Conservation (phyloP, 2,113 vertebrate genomes). For the Oreochromis niloticus region DNA sequence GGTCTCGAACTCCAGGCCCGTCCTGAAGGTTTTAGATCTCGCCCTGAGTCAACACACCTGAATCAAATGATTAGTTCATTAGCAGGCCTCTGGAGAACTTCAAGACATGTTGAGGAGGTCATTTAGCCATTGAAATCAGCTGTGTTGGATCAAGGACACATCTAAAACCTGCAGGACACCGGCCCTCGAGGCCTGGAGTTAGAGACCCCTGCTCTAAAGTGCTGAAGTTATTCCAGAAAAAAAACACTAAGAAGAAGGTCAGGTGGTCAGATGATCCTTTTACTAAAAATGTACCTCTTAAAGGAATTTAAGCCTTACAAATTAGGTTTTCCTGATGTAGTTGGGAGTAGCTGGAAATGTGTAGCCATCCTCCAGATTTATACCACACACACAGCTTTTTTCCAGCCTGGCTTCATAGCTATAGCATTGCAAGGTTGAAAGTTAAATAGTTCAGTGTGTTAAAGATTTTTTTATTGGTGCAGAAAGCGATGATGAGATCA, state of each 20-base stretch:
- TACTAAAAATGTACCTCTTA: not conserved
- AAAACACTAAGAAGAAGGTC: fast-evolving
- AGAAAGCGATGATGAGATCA: constrained; percentile 53
- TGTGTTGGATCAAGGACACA: not conserved
- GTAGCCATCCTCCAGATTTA: not conserved
- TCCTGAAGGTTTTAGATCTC: not conserved
- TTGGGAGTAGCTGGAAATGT: not conserved
- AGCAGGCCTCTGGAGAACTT: not conserved
- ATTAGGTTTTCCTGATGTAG: not conserved
- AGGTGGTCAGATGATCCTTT: fast-evolving
- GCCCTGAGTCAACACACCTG: not conserved
- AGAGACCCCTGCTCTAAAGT: fast-evolving
- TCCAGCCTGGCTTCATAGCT: not conserved
- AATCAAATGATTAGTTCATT: fast-evolving
- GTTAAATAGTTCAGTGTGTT: not conserved
- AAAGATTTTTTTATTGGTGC: not conserved
- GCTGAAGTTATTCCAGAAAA: not conserved
- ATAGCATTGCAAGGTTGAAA: not conserved
- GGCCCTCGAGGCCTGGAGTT: not conserved
- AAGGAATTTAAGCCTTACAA: not conserved
- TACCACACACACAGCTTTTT: not conserved
- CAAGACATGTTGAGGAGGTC: fast-evolving
- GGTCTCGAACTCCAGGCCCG: not conserved
- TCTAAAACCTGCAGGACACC: fast-evolving
- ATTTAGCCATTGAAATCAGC: not conserved